Conservation (phyloP, 2,113 vertebrate species). For the Bufo gargarizans region DNA sequence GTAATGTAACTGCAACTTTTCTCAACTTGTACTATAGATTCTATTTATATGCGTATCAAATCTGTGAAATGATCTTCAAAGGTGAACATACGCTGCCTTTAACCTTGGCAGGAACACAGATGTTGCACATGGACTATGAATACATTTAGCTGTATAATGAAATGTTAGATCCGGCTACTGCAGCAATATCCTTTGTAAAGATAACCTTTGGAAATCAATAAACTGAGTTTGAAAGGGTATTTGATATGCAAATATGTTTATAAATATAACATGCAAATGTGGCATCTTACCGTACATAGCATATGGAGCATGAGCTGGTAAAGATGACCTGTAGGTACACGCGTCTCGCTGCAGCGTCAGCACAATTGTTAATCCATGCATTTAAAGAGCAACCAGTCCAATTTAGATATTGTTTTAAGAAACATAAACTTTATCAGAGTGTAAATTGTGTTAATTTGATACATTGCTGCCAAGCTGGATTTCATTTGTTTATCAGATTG, state of each 20-base stretch:
- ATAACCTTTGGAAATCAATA: constrained; percentile 44
- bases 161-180: constrained; percentile 3
- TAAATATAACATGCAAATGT: constrained; percentile 27
- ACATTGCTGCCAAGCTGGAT: not conserved
- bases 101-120: constrained; percentile 22
- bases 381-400: not conserved
- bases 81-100: not conserved
- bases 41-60: not conserved
- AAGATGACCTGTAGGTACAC: not conserved
- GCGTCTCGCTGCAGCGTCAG: not conserved
- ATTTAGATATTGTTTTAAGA: not conserved
- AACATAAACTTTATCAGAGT: not conserved
- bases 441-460: not conserved
- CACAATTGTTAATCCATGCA: not conserved
- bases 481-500: not conserved
- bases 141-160: constrained; percentile 25
- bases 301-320: not conserved
- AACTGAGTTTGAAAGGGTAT: constrained; percentile 17
- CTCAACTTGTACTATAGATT: not conserved
- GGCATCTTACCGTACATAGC: not conserved
- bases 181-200: constrained; percentile 3
- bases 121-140: not conserved
- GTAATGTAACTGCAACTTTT: not conserved
- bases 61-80: not conserved
- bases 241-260: constrained; percentile 39